Percentiles rank a stretch among this genome's conserved stretches.
Evolutionary conservation across 1,140 invertebrate genomes (phyloP).

Genomic region (Aphaenogaster rudis): DNA sequence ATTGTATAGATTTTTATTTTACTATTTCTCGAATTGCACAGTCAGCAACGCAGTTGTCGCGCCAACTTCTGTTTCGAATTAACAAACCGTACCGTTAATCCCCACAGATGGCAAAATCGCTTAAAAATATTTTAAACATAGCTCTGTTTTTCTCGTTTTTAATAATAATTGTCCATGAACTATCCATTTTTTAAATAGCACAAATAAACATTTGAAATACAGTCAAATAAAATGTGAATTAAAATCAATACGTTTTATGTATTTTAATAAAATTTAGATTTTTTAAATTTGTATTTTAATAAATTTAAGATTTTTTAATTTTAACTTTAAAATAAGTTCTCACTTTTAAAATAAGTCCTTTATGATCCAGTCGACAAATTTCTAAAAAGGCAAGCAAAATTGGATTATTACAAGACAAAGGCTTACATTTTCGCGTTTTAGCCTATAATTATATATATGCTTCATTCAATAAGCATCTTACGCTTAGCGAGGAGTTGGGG

Average conservation of each 20-base stretch:
- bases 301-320: background rate
- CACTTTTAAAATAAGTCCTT: conserved; percentile 38
- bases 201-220: background rate
- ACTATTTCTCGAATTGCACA: background rate
- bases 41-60: background rate
- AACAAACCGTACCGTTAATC: background rate
- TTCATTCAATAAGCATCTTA: conserved; percentile 37
- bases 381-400: background rate
- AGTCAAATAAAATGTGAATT: background rate
- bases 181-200: background rate
- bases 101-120: background rate
- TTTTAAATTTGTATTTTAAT: background rate
- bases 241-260: background rate
- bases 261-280: background rate
- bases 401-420: conserved; percentile 35
- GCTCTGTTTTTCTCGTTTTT: background rate
- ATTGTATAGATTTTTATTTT: conserved; percentile 28
- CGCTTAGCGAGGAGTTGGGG: background rate
- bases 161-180: background rate
- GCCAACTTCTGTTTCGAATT: background rate
- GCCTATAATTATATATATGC: conserved; percentile 23
- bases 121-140: background rate
- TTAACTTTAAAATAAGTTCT: conserved; percentile 2
- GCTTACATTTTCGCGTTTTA: conserved; percentile 13
- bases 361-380: background rate